Base-by-base conservation (phyloP, 2,888 invertebrate species). In the Andrena flavipes region DNA sequence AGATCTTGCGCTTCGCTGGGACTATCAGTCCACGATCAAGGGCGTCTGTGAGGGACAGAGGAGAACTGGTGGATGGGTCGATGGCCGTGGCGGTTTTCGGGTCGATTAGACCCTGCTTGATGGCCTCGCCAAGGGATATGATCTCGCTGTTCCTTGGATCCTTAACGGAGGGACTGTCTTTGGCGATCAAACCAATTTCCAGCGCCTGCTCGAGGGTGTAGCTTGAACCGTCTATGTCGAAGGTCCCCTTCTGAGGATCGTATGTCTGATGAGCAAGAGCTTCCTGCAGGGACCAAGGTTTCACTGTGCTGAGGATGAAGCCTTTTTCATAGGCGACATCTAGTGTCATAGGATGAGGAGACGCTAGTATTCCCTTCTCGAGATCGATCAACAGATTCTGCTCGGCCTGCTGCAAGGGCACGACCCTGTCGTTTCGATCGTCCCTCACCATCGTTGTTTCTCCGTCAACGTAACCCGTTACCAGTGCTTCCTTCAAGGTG, bases 201-300 rank as follows among this genome's bases (percentile, higher is more conserved):
- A 98, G 97, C 2, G 97, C 97, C 85, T 97, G 96, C 80, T 96
- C 96, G 16, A 98, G 94, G 16, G 97, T 97, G 89, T 97, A 95
- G 70, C 95, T 95, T 68, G 96, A 95, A 30, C 96, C 96, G 84
- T 97, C 96, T 76, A 97, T 96, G 4, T 95, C 95, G 81, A 97
- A 96, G 70, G 96, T 95, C 0, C 98, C 97, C 2, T 96, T 96
- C 84, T 96, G 95, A 3, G 96, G 95, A 91, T 98, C 96, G 92
- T 98, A 98, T 56, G 97, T 95, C 82, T 97, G 97, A 93, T 97
- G 96, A 33, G 97, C 96, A 73, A 98, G 94, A 16, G 97, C 97
- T 94, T 98, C 97, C 92, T 97, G 97, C 79, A 98, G 94, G 0
- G 97, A 97, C 95, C 97, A 96, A 0, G 98, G 98, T 90, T 97